Evolutionary conservation across 2,888 invertebrate species (phyloP), one percentile per base, ranked within the genome.

Genomic region (Hirtodrosophila trivittata): DNA sequence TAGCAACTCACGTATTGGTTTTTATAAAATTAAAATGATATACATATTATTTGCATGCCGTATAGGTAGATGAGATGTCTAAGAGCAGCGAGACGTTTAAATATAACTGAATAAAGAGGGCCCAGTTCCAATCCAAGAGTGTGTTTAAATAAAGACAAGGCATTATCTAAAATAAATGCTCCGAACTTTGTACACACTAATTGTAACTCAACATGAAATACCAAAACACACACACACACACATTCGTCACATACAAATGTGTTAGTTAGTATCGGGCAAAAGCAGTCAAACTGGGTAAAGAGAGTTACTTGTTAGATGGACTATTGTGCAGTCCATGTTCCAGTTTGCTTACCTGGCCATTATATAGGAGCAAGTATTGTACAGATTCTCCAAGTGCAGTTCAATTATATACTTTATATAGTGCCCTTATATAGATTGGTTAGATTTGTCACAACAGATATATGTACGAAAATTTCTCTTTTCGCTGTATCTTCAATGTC

Each of bases 331-430:
- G 32, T 45, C 30, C 3, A 37, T 50, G 30, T 14, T 18, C 33
- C 38, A 68, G 37, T 26, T 42, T 26, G 55, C 74, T 75, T 72
- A 75, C 74, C 60, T 76, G 59, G 56, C 59, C 74, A 75, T 75
- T 47, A 52, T 67, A 39, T 25, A 3, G 9, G 21, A 42, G 26
- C 55, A 41, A 38, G 37, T 50, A 16, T 16, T 42, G 9, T 14
- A 10, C 32, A n/a, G 14, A 21, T 46, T 13, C 21, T n/a, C 28
- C 9, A 28, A 50, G 13, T 33, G 50, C 21, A 45, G n/a, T 26
- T 30, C 12, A 25, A 28, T 26, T 54, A 12, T 35, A 8, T 37
- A 14, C 13, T 12, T 10, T 25, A 30, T 45, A 26, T 21, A 37
- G 5, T 8, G 21, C 28, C 7, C 16, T 10, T 55, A 16, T 26